These are phyloP conservation scores for Phylloscopus trochilus DNA, from an alignment of 2,113 vertebrate genomes.

Conservation along the genomic window DNA sequence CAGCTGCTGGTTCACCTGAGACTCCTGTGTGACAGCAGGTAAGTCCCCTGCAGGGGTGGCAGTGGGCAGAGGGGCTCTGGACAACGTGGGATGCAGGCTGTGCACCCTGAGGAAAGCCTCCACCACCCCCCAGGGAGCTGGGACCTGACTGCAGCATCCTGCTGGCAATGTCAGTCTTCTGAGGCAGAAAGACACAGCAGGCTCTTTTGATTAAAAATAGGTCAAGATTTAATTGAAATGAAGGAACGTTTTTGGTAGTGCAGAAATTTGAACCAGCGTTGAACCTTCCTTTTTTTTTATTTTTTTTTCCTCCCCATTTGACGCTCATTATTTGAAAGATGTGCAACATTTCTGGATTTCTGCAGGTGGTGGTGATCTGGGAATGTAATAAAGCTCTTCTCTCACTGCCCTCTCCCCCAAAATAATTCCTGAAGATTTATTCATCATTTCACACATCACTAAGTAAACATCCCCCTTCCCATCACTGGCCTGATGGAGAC, in stretches of 20 bases:
- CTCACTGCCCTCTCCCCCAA: neutral
- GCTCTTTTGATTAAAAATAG: conserved; percentile 43
- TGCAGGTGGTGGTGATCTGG: neutral
- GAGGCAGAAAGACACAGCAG: neutral
- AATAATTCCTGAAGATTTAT: conserved; percentile 6
- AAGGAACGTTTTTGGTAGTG: neutral
- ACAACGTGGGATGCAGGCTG: rapidly evolving
- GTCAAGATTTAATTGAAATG: conserved; percentile 49
- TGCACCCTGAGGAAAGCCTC: neutral
- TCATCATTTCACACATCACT: conserved; percentile 15
- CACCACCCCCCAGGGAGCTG: neutral
- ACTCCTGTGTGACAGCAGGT: neutral
- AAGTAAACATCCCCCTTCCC: neutral
- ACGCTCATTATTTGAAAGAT: neutral
- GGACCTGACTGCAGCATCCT: neutral
- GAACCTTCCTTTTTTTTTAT: neutral
- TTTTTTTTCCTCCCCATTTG: neutral
- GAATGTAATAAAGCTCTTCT: neutral
- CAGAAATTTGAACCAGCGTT: neutral
- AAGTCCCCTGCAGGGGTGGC: neutral
- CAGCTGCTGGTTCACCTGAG: neutral
- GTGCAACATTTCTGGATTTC: neutral
- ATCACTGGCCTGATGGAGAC: neutral
- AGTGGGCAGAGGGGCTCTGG: neutral
- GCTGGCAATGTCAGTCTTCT: conserved; percentile 13